Conservation (phyloP, 1,140 invertebrate species). For the Drosophila willistoni region DNA sequence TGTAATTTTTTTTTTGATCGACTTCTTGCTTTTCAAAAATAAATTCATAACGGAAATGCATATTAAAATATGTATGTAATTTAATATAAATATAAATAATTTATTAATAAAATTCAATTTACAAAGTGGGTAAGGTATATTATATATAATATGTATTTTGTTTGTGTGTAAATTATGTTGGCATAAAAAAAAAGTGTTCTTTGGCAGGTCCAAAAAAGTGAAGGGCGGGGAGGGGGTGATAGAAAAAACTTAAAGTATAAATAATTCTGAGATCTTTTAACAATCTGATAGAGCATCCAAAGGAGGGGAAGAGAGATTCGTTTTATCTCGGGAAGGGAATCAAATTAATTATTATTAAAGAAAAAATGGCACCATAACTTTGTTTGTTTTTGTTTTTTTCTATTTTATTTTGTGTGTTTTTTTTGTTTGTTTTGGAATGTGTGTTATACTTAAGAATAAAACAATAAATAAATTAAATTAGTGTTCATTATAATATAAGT, state of each 20-base stretch:
- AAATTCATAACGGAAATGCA: background rate
- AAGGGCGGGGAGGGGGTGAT: background rate
- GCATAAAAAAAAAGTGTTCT: too few species aligned
- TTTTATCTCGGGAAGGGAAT: background rate
- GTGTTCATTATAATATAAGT: background rate
- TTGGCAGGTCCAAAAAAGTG: background rate
- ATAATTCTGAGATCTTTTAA: slow-evolving; percentile 1
- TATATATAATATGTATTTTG: background rate
- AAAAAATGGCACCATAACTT: slow-evolving; percentile 62
- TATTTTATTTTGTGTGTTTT: slow-evolving; percentile 40
- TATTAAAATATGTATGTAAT: background rate
- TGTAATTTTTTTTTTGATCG: background rate
- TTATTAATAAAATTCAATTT: slow-evolving; percentile 11
- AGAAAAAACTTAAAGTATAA: background rate
- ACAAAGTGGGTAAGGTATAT: background rate
- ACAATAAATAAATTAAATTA: slow-evolving; percentile 53
- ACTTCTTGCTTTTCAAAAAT: background rate
- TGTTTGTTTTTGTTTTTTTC: too few species aligned
- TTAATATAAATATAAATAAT: background rate
- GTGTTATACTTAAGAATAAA: slow-evolving; percentile 55
- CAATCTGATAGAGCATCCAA: background rate
- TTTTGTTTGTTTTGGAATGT: slow-evolving; percentile 60
- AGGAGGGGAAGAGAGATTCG: too few species aligned
- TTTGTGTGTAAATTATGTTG: too few species aligned
- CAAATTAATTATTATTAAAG: slow-evolving; percentile 53